phyloP scores from a whole-genome alignment of 2,113 vertebrate species.

The Elephas maximus region DNA sequence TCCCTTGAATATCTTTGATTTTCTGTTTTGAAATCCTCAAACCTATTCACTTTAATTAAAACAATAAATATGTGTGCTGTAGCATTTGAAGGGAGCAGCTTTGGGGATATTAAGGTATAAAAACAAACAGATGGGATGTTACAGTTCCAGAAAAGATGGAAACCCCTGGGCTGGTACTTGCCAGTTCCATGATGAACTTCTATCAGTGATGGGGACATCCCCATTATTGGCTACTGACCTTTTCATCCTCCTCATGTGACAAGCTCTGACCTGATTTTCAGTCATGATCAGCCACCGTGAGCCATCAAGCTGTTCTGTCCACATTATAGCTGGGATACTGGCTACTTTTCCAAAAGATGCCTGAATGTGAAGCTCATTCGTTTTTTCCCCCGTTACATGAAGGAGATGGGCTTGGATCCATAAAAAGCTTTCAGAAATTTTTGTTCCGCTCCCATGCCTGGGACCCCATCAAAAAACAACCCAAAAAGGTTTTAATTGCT shows the following conservation, averaged over 20 bases:
- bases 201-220: neutral
- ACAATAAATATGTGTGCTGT: conserved; percentile 22
- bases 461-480: neutral
- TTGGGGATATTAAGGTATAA: conserved; percentile 25
- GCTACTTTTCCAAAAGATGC: conserved; percentile 21
- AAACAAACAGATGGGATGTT: conserved; percentile 22
- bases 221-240: neutral
- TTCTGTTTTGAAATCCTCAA: conserved; percentile 56
- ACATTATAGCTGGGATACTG: neutral
- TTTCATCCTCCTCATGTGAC: neutral
- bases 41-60: conserved; percentile 61
- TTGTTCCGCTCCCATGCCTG: neutral
- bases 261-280: conserved; percentile 44
- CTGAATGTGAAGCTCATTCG: neutral
- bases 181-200: neutral
- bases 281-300: neutral
- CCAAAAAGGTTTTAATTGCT: neutral
- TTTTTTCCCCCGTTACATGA: neutral
- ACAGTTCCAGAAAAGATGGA: neutral
- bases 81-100: neutral
- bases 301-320: neutral
- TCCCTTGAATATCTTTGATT: neutral
- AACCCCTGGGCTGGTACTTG: neutral
- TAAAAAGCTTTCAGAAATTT: neutral
- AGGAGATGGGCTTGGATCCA: neutral